Evolutionary conservation across 2,888 invertebrate species (phyloP).

Genomic region (Pachymerium ferrugineum): DNA sequence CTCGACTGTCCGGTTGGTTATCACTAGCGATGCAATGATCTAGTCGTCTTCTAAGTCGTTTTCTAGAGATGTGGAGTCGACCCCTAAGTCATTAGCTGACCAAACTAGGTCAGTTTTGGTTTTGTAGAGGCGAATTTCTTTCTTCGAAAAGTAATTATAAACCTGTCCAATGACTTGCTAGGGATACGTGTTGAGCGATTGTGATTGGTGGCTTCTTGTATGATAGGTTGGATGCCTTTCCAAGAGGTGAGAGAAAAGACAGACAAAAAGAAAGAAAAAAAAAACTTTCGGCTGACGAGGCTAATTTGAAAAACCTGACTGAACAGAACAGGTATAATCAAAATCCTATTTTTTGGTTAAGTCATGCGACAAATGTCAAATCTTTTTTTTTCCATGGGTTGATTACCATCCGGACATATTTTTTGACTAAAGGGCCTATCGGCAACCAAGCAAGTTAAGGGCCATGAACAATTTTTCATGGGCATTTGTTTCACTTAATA

Average conservation of each 20-base stretch:
- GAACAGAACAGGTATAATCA: not conserved
- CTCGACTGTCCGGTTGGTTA: slow-evolving; percentile 33
- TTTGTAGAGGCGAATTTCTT: not conserved
- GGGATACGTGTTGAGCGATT: not conserved
- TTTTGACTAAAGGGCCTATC: not conserved
- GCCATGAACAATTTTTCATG: not conserved
- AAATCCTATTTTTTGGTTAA: not conserved
- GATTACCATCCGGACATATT: not conserved
- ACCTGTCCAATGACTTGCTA: slow-evolving; percentile 24
- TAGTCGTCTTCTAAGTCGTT: not conserved
- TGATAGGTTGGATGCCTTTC: slow-evolving; percentile 10
- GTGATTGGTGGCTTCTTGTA: slow-evolving; percentile 21
- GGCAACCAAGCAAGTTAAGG: not conserved
- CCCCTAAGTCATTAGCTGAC: slow-evolving; percentile 5
- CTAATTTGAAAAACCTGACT: slow-evolving; percentile 9
- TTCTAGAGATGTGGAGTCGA: slow-evolving; percentile 4
- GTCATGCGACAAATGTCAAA: slow-evolving; percentile 2
- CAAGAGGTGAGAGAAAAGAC: not conserved
- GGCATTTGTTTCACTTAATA: not conserved
- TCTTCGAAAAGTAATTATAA: slow-evolving; percentile 23
- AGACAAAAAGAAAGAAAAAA: not conserved
- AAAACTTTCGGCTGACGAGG: slow-evolving; percentile 22
- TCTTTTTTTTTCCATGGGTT: not conserved
- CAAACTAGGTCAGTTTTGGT: slow-evolving; percentile 3
- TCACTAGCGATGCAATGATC: slow-evolving; percentile 31